phyloP scores from a whole-genome alignment of 2,888 invertebrate genomes.

The Cynaeus angustus region DNA sequence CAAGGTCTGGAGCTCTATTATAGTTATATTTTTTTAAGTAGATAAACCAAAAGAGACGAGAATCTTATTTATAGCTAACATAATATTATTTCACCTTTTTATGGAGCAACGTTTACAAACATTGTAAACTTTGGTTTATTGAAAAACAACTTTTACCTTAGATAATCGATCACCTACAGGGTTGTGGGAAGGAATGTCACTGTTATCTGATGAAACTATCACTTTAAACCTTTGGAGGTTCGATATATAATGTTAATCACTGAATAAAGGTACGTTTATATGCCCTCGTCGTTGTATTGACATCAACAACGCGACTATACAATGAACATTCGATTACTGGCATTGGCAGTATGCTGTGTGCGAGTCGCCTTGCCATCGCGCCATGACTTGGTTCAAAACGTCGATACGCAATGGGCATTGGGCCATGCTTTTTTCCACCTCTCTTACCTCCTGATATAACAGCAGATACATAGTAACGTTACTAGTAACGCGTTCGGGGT shows the following conservation, averaged over 20 bases:
- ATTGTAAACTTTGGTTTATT: not conserved
- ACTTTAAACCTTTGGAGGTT: not conserved
- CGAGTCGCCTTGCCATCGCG: slow-evolving; percentile 24
- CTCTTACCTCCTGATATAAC: not conserved
- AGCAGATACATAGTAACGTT: not conserved
- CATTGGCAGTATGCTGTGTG: slow-evolving; percentile 20
- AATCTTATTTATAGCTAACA: not conserved
- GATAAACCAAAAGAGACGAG: too few relatives aligned
- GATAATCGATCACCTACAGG: slow-evolving; percentile 25
- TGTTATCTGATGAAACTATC: slow-evolving; percentile 10
- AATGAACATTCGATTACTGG: slow-evolving; percentile 40
- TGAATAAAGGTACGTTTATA: not conserved
- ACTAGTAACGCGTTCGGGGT: not conserved
- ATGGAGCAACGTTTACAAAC: slow-evolving; percentile 7
- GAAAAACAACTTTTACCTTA: slow-evolving; percentile 12
- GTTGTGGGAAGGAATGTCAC: slow-evolving; percentile 21
- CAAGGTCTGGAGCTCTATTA: too few relatives aligned
- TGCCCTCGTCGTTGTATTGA: not conserved
- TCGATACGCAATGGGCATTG: slow-evolving; percentile 46
- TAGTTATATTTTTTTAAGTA: too few relatives aligned
- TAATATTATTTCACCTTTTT: slow-evolving; percentile 5
- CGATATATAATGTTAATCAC: slow-evolving; percentile 5
- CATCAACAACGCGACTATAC: slow-evolving; percentile 30
- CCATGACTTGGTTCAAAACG: slow-evolving; percentile 42
- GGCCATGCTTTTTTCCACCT: slow-evolving; percentile 39